Base-by-base conservation (phyloP, 2,888 invertebrate genomes). In the Leucophenga maculata region DNA sequence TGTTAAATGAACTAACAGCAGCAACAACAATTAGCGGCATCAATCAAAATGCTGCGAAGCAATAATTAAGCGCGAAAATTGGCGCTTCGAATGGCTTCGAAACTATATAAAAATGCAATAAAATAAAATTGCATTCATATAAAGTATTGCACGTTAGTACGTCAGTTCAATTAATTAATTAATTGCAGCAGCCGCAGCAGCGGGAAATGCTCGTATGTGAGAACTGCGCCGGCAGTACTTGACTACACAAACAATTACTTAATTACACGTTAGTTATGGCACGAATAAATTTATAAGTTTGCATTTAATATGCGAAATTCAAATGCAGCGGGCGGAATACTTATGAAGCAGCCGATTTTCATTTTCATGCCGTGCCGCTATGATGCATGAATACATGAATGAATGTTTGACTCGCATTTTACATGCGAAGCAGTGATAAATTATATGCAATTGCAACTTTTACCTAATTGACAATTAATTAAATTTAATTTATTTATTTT, bases 31-130 rank as follows among this genome's bases (percentile, higher is more conserved):
- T 60, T 60, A 16, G 60, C 60, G 60, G 60, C 60, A 60, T 60
- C 60, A 60, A 39, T 60, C 60, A 60, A 60, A 60, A 60, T 31
- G 54, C 39, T 52, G 26, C 16, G 14, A 22, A 9, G 26, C 26
- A 65, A 64, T 46, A 50, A 68, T 70, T 66, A 62, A 57, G 44
- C 54, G 39, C 31, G 32, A 52, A 65, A 77, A 67, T 71, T 75
- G 74, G 75, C 74, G 69, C 69, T 73, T 72, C 70, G 65, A 69
- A 69, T 68, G 72, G 71, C 72, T 73, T 70, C 69, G n/a, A 20
- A 54, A 54, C 9, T 54, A 39, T 54, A 18, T 54, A 18, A 54
- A 18, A 14, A 9, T 18, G n/a, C 22, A 54, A 20, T 18, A 54
- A 18, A 54, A 54, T 54, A 18, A 72, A 72, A 72, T 70, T 68